Base-by-base conservation (phyloP, 2,888 invertebrate species). In the Eristalis arbustorum region DNA sequence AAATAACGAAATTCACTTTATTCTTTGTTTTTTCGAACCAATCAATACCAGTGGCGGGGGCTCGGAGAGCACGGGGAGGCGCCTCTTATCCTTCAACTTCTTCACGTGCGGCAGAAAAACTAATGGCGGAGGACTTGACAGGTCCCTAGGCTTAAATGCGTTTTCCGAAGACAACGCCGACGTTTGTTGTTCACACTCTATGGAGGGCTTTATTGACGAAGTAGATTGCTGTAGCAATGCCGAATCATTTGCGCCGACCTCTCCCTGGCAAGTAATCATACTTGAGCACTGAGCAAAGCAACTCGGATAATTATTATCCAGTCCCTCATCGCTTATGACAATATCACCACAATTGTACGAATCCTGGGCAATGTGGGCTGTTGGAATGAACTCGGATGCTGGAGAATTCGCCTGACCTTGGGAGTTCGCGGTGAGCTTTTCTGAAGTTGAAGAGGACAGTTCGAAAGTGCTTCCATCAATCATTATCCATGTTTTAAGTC, bases 11-110 rank as follows among this genome's bases (percentile, higher is more conserved):
- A 59, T 14, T 40, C 66, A 84, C 40, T 59, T 71, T 22, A 79
- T 72, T 11, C 40, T 72, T 11, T 74, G 73, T 37, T 40, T 72
- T 18, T 87, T 87, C 1, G 87, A 83, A 34, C 75, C 49, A 61
- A 90, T 89, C 0, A 88, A 88, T 3, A 90, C 90, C 13, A 90
- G 77, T 14, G 90, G 90, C 14, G 90, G 90, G 6, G 90, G 90
- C 64, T 90, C 90, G 0, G 89, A 88, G 10, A 89, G 63, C 3
- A 89, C 42, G 2, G 89, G 89, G n/a, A 89, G 77, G 4, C 76
- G 77, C 57, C 89, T 82, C 68, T 89, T 89, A n/a, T 75, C 72
- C 23, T 84, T 87, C 4, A 89, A 56, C 13, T 83, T 88, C 49
- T 88, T 89, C 23, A 89, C 89, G 10, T 88, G 81, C 22, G 89